These are phyloP conservation scores for Sebastes nivosus DNA, from an alignment of 2,797 vertebrate species.

Conservation along the genomic window DNA sequence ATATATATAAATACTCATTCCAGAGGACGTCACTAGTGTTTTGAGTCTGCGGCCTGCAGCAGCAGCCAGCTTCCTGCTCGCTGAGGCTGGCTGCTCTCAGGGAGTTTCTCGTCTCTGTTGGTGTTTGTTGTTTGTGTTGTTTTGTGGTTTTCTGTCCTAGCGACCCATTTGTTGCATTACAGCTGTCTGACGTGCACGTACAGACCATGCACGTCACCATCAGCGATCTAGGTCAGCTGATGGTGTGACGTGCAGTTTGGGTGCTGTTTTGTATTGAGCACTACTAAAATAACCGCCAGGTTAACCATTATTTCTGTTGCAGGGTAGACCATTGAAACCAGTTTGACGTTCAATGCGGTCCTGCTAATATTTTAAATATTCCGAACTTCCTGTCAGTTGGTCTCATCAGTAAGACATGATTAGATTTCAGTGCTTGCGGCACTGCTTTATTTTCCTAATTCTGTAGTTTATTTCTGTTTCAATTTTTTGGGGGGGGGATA, in stretches of 20 bases:
- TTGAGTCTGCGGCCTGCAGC: neutral
- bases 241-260: neutral
- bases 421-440: neutral
- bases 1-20: neutral
- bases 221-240: slow-evolving; percentile 30
- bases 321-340: neutral
- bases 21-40: neutral
- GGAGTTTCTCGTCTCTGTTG: slow-evolving; percentile 49
- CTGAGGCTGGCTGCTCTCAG: slow-evolving; percentile 4
- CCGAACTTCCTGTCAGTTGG: neutral
- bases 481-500: no score
- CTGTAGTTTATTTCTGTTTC: neutral
- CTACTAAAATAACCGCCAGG: neutral
- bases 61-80: slow-evolving; percentile 43
- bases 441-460: neutral
- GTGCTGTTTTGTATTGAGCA: neutral
- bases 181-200: slow-evolving; percentile 34
- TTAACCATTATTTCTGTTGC: neutral
- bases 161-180: neutral
- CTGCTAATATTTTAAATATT: neutral
- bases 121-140: slow-evolving; percentile 24
- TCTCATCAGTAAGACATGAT: neutral
- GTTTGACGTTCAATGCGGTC: neutral
- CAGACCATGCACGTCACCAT: slow-evolving; percentile 14
- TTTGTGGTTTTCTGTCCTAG: slow-evolving; percentile 45